Percentiles rank a stretch among this genome's conserved stretches.
These are phyloP conservation scores for Cydia amplana DNA, from an alignment of 1,140 invertebrate genomes.

Conservation along the genomic window DNA sequence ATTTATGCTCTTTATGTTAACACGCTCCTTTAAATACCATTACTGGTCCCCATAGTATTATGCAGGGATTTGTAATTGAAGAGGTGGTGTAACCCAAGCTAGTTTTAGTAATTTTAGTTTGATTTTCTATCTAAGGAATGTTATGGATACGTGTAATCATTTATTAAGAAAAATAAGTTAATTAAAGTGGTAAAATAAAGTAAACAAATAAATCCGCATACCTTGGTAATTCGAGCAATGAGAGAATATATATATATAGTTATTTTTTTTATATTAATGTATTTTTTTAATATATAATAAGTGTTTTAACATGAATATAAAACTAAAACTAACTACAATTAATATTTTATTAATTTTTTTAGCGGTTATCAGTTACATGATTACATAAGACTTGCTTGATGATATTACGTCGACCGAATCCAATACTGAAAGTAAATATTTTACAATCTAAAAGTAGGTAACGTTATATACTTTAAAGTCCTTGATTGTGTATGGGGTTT, in stretches of 20 bases:
- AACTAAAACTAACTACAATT: too few relatives aligned
- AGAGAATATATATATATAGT: too few relatives aligned
- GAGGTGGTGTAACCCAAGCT: not conserved
- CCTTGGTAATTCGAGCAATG: too few relatives aligned
- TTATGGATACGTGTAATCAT: not conserved
- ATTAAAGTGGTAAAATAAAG: too few relatives aligned
- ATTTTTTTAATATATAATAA: too few relatives aligned
- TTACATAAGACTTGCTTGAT: too few relatives aligned
- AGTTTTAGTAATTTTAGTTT: not conserved
- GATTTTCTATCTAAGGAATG: not conserved
- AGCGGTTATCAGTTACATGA: too few relatives aligned
- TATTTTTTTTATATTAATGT: too few relatives aligned
- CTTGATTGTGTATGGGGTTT: constrained; percentile 35
- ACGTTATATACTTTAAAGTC: constrained; percentile 30
- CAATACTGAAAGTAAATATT: not conserved
- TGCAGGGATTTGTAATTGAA: constrained; percentile 1
- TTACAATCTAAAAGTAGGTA: constrained; percentile 30
- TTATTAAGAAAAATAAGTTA: not conserved
- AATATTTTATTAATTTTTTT: too few relatives aligned
- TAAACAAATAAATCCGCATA: too few relatives aligned
- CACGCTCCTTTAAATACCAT: constrained; percentile 24
- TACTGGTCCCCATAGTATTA: not conserved
- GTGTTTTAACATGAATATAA: too few relatives aligned
- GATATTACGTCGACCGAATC: too few relatives aligned
- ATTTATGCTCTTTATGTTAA: constrained; percentile 40